phyloP scores from a whole-genome alignment of 2,888 invertebrate genomes.

The Drosophila algonquin region DNA sequence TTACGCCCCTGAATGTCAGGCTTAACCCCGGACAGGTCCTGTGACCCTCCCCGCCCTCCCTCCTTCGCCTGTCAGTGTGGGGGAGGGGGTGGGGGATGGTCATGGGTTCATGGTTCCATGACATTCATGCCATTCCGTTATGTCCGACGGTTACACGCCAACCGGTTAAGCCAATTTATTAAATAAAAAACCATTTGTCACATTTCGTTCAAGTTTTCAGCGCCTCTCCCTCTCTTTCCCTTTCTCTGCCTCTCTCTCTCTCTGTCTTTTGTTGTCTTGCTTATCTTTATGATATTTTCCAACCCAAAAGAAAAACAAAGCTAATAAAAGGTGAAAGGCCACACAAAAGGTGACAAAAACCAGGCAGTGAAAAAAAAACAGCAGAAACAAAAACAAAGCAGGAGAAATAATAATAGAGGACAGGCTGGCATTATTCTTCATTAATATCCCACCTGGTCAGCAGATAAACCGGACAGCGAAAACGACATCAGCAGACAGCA shows the following conservation, averaged over 20 bases:
- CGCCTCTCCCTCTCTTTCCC: constrained; percentile 26
- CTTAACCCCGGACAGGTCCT: constrained; percentile 13
- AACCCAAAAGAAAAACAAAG: constrained; percentile 50
- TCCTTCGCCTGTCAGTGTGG: not conserved
- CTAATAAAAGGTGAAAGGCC: constrained; percentile 54
- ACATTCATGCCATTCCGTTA: not conserved
- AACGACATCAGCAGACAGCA: constrained; percentile 7
- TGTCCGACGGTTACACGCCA: constrained; percentile 46
- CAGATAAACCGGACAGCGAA: constrained; percentile 63
- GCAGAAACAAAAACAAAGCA: constrained; percentile 31
- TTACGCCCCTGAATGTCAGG: constrained; percentile 65
- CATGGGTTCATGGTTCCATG: constrained; percentile 25
- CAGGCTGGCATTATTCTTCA: constrained; percentile 67
- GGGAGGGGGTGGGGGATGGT: not conserved
- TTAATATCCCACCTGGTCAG: constrained; percentile 74
- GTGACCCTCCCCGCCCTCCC: constrained; percentile 3
- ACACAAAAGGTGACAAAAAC: constrained; percentile 59
- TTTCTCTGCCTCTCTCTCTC: not conserved
- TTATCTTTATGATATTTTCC: constrained; percentile 73
- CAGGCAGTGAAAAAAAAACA: constrained; percentile 39
- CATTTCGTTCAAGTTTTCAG: constrained; percentile 75
- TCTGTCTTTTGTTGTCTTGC: constrained; percentile 31
- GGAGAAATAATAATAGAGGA: constrained; percentile 44
- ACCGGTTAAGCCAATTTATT: constrained; percentile 79
- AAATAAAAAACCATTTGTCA: constrained; percentile 79